A percentile compares a stretch with the other conserved stretches of the same genome.
Conservation (phyloP, 1,140 invertebrate species). For the Phymastichus coffea region DNA sequence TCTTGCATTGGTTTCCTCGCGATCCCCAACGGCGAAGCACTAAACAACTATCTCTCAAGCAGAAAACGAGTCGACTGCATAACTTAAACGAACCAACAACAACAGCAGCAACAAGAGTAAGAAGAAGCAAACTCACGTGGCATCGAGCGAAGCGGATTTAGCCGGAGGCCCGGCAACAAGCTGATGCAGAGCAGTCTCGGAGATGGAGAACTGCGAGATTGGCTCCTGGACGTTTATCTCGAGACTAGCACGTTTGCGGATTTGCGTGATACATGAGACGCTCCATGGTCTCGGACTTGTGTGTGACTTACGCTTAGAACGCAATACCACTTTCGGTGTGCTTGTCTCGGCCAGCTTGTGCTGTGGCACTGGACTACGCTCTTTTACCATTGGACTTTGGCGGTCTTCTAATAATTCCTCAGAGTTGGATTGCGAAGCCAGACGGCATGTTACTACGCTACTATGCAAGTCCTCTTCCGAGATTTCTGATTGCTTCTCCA, state of each 20-base stretch:
- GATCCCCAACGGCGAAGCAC: no score
- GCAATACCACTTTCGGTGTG: constrained; percentile 53
- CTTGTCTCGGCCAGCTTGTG: constrained; percentile 31
- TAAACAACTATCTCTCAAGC: no score
- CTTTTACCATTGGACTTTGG: not conserved
- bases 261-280: constrained; percentile 77
- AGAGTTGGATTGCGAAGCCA: constrained; percentile 61
- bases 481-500: constrained; percentile 66
- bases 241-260: constrained; percentile 45
- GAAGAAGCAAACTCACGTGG: constrained; percentile 42
- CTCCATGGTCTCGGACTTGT: constrained; percentile 73
- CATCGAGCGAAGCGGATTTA: constrained; percentile 48
- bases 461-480: constrained; percentile 73
- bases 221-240: constrained; percentile 44
- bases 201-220: constrained; percentile 71
- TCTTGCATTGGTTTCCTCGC: no score
- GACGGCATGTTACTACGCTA: constrained; percentile 61
- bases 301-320: constrained; percentile 46
- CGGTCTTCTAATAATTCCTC: constrained; percentile 56
- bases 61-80: no score
- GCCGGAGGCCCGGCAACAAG: constrained; percentile 54
- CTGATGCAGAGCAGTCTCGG: constrained; percentile 81
- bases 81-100: no score
- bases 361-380: not conserved
- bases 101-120: no score